Evolutionary conservation across 2,113 vertebrate genomes (phyloP), one percentile per base, ranked within the genome.

Genomic region (Sorex fumeus): DNA sequence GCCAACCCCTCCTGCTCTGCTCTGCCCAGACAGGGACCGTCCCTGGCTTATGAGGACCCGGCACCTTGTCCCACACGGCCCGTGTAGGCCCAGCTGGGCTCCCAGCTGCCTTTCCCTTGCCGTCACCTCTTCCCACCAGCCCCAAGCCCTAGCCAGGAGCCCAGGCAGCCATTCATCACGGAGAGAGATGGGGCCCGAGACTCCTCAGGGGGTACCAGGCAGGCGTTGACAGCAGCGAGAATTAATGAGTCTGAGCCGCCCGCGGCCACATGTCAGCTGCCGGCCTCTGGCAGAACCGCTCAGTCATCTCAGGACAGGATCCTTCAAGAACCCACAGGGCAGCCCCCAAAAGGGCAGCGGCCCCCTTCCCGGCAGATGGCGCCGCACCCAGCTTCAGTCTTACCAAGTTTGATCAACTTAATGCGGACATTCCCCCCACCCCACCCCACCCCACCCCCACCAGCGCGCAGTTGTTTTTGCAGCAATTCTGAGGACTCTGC

Each of bases 261-360:
- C 9, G 0, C 30, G 0, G 21, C 47, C 1, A 2, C 8, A 0
- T 1, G 27, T 43, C 43, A 3, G 25, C 50, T 0, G 0, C 19
- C 0, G 0, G 40, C 36, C 50, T 66, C 53, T 9, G 0, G 6
- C 0, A 4, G 40, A 27, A 19, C 12, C 1, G 50, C 50, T 74
- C 27, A 9, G 88, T 76, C 82, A 64, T 83, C 47, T 77, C 30
- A 92, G 93, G 92, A 88, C 83, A 71, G 27, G 30, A 10, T 87
- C 72, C 85, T 1, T 3, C 62, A 83, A 82, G 66, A 32, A 43
- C 69, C 43, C 25, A 47, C 25, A 0, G 0, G 1, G 1, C 28
- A n/a, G 36, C 67, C 47, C 27, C n/a, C 0, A 0, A 15, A 53
- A n/a, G 30, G 45, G 64, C 62, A 80, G 53, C 57, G 6, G 32